phyloP scores from a whole-genome alignment of 1,140 invertebrate species.

The Megalonaias nervosa region DNA sequence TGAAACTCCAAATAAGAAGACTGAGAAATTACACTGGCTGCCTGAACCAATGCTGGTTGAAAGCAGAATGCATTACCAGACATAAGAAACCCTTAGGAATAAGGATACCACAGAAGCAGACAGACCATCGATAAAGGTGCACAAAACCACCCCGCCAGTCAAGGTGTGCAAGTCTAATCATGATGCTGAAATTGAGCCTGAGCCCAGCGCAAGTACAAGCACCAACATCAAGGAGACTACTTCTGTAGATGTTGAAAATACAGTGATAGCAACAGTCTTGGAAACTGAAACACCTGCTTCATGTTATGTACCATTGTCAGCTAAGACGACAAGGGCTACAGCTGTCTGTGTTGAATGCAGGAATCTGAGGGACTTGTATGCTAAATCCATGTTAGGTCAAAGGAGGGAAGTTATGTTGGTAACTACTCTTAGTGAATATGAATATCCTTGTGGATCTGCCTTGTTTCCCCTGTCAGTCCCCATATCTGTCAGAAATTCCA shows the following conservation, averaged over 20 bases:
- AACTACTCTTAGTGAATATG: constrained; percentile 4
- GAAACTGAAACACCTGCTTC: too few relatives aligned
- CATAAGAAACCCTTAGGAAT: not conserved
- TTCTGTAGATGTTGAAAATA: too few relatives aligned
- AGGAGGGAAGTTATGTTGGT: too few relatives aligned
- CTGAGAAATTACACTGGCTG: not conserved
- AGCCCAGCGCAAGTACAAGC: not conserved
- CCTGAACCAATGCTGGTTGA: constrained; percentile 2
- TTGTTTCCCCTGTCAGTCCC: constrained; percentile 3
- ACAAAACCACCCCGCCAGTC: not conserved
- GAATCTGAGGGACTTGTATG: too few relatives aligned
- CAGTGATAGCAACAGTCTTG: too few relatives aligned
- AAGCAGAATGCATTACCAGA: not conserved
- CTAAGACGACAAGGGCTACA: too few relatives aligned
- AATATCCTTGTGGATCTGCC: constrained; percentile 2
- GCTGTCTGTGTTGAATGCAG: too few relatives aligned
- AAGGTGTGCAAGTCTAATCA: not conserved
- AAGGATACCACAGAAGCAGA: not conserved
- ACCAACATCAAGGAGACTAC: too few relatives aligned
- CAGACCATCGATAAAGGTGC: not conserved
- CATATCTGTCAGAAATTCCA: not conserved
- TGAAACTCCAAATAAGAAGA: not conserved
- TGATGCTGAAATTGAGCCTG: not conserved
- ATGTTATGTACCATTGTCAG: too few relatives aligned
- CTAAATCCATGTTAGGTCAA: too few relatives aligned